phyloP scores from a whole-genome alignment of 2,888 invertebrate genomes.

The Drosophila melanosoma region DNA sequence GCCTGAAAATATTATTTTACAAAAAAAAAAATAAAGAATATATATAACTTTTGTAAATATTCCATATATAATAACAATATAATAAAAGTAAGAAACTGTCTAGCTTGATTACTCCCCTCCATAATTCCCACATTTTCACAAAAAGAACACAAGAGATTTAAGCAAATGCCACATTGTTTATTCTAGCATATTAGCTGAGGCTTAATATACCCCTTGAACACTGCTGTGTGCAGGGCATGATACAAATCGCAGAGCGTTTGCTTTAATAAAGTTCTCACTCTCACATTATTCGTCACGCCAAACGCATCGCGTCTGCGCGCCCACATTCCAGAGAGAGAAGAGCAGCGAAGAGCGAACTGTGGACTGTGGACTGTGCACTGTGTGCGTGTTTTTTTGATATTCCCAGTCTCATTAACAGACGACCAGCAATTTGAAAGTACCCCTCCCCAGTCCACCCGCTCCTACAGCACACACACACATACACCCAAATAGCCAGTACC shows the following conservation, averaged over 20 bases:
- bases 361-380: not conserved
- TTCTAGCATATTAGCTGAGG: not conserved
- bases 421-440: slow-evolving; percentile 51
- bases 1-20: too few species aligned
- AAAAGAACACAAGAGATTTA: not conserved
- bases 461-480: not conserved
- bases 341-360: not conserved
- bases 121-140: not conserved
- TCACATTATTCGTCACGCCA: slow-evolving; percentile 66
- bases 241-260: slow-evolving; percentile 46
- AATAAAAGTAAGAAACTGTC: not conserved
- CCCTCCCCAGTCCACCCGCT: slow-evolving; percentile 3
- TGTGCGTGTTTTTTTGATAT: slow-evolving; percentile 27
- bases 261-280: slow-evolving; percentile 65
- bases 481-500: not conserved
- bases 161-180: not conserved
- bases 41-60: too few species aligned
- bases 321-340: slow-evolving; percentile 50
- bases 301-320: slow-evolving; percentile 55
- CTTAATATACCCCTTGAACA: slow-evolving; percentile 12
- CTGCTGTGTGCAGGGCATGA: slow-evolving; percentile 28
- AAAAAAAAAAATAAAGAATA: too few species aligned
- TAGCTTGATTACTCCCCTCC: not conserved
- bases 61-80: not conserved
- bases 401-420: slow-evolving; percentile 58